Percentiles rank a stretch among this genome's conserved stretches.
Evolutionary conservation across 2,888 invertebrate species (phyloP).

Genomic region (Nasonia oneida): DNA sequence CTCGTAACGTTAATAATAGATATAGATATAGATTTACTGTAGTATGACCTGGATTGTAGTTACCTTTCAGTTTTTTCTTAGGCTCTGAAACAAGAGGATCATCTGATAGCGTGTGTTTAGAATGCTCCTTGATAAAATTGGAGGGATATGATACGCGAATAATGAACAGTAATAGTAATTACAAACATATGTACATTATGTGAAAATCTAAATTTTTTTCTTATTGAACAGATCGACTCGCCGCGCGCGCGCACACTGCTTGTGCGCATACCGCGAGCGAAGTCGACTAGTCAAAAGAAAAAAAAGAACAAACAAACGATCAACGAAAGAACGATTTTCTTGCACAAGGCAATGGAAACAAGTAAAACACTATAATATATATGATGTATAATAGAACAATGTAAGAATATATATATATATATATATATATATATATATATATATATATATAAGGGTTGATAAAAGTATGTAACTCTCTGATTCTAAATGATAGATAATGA

Average conservation of each 20-base stretch:
- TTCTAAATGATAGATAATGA: constrained; percentile 56
- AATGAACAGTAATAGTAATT: constrained; percentile 27
- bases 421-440: background rate
- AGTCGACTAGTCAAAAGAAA: constrained; percentile 24
- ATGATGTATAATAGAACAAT: constrained; percentile 20
- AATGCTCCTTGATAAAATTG: constrained; percentile 76
- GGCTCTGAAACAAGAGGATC: constrained; percentile 89
- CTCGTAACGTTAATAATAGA: constrained; percentile 62
- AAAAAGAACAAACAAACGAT: constrained; percentile 16
- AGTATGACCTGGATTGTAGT: constrained; percentile 74
- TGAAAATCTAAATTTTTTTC: background rate
- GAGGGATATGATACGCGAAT: constrained; percentile 64
- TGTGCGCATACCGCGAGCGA: background rate
- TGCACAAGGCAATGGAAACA: constrained; percentile 42
- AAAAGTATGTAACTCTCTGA: constrained; percentile 35
- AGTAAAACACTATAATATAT: constrained; percentile 39
- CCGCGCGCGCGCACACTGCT: background rate
- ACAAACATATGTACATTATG: constrained; percentile 30
- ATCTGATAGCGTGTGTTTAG: constrained; percentile 79
- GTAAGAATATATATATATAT: background rate
- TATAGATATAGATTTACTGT: constrained; percentile 69
- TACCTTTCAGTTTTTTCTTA: constrained; percentile 88
- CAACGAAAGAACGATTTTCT: constrained; percentile 29
- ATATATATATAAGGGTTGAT: background rate
- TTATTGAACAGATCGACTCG: background rate